Conservation (phyloP, 2,113 vertebrate species). For the Cheirogaleus medius region DNA sequence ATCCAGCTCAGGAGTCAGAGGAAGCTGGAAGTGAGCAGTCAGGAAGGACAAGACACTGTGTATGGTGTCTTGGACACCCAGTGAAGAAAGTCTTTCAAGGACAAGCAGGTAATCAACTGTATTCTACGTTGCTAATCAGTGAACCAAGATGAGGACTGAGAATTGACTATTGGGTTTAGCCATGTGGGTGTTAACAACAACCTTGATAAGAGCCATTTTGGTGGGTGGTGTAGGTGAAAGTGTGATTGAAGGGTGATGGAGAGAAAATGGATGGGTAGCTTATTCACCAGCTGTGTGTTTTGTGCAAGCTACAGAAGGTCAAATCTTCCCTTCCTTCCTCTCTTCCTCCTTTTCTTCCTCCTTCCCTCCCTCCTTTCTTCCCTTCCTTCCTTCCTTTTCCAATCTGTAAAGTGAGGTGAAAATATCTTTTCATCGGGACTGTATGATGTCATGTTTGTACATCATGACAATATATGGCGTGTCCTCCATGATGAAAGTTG, state of each 20-base stretch:
- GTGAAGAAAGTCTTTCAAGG: not conserved
- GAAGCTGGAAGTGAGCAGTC: not conserved
- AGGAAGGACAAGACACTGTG: not conserved
- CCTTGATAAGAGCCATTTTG: not conserved
- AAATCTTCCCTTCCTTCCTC: not conserved
- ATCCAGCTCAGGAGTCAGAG: not conserved
- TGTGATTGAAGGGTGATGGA: not conserved
- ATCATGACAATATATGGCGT: not conserved
- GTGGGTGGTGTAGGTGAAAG: not conserved
- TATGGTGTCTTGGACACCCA: not conserved
- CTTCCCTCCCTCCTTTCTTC: accelerated
- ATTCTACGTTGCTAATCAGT: not conserved
- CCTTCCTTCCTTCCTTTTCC: not conserved
- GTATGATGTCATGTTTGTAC: not conserved
- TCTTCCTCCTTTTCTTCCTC: not conserved
- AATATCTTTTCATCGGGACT: not conserved
- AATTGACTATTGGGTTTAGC: not conserved
- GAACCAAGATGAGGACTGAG: not conserved
- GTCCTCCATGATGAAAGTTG: not conserved
- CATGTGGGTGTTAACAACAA: not conserved
- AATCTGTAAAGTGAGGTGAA: not conserved
- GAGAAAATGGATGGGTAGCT: not conserved
- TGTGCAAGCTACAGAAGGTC: not conserved
- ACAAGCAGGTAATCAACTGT: not conserved
- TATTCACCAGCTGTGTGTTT: not conserved